A percentile compares a stretch with the other conserved stretches of the same genome.
Conservation (phyloP, 2,888 invertebrate genomes). For the Cheilosia vulpina region DNA sequence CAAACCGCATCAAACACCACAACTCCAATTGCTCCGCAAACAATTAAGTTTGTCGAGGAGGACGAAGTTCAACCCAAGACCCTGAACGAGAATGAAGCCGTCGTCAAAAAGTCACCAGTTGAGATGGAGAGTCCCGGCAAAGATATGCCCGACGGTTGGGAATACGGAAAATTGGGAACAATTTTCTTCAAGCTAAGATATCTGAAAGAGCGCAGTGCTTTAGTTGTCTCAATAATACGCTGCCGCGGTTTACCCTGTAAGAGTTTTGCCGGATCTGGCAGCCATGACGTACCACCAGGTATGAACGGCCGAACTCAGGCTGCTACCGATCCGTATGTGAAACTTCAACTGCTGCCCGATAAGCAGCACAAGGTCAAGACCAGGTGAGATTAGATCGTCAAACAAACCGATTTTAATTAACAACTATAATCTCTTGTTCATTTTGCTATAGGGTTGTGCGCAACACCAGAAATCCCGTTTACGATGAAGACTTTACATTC, state of each 20-base stretch:
- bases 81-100: conserved; percentile 77
- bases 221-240: conserved; percentile 95
- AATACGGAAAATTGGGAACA: conserved; percentile 91
- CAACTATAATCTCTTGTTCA: neutral
- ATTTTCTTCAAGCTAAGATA: conserved; percentile 96
- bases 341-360: conserved; percentile 97
- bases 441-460: conserved; percentile 89
- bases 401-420: neutral
- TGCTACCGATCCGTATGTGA: conserved; percentile 96
- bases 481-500: conserved; percentile 99
- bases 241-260: conserved; percentile 93
- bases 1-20: conserved; percentile 80
- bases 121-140: conserved; percentile 77
- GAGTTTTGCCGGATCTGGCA: conserved; percentile 81
- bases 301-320: conserved; percentile 83
- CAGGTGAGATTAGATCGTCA: conserved; percentile 81
- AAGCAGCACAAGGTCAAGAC: conserved; percentile 99
- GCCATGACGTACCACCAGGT: conserved; percentile 85
- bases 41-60: conserved; percentile 82
- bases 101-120: conserved; percentile 77
- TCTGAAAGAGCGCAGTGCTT: conserved; percentile 93
- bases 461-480: conserved; percentile 97
- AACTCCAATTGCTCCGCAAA: conserved; percentile 81
- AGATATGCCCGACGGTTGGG: conserved; percentile 83
- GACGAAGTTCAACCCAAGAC: conserved; percentile 80